Conservation (phyloP, 1,140 invertebrate genomes). For the Theocolax elegans region DNA sequence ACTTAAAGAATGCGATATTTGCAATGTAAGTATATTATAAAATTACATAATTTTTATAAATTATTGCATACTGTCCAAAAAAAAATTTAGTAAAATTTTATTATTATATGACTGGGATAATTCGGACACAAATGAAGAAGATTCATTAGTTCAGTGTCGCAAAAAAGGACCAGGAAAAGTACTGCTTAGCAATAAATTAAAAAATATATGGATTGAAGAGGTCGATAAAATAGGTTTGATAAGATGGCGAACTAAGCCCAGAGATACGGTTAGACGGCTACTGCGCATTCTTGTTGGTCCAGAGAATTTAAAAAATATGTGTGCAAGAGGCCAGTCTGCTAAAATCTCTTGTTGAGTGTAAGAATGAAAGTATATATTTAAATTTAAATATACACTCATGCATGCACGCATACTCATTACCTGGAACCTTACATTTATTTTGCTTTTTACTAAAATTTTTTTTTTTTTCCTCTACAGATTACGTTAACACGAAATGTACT, state of each 20-base stretch:
- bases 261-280: not conserved
- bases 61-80: no score
- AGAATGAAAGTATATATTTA: not conserved
- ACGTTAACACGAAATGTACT: not conserved
- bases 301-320: no score
- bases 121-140: not conserved
- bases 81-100: no score
- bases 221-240: not conserved
- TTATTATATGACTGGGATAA: no score
- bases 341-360: not conserved
- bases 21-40: no score
- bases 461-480: not conserved
- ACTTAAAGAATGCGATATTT: no score
- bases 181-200: not conserved
- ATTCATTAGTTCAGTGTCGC: not conserved
- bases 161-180: not conserved
- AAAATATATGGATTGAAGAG: not conserved
- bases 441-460: not conserved
- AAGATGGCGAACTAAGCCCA: not conserved
- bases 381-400: not conserved
- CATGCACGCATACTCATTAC: no score
- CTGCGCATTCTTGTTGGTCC: no score
- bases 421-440: no score
- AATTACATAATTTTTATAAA: no score
- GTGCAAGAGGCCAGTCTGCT: not conserved